phyloP scores from a whole-genome alignment of 2,797 vertebrate genomes.

The Tadarida brasiliensis region DNA sequence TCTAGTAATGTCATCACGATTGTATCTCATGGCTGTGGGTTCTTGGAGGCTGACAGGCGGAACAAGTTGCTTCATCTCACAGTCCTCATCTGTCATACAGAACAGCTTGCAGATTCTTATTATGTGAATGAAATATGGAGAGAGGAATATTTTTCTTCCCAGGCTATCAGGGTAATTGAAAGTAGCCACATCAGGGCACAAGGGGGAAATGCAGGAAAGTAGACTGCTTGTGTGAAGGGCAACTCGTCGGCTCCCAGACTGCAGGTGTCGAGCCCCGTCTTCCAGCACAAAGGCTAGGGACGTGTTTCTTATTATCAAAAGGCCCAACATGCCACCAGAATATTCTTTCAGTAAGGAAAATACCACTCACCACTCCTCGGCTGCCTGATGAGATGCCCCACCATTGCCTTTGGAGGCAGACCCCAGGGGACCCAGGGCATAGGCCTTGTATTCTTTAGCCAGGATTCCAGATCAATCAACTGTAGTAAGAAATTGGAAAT shows the following conservation, averaged over 20 bases:
- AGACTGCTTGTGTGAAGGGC: conserved; percentile 29
- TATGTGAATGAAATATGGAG: conserved; percentile 84
- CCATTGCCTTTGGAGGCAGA: not conserved
- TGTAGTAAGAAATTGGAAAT: conserved; percentile 59
- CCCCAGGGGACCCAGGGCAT: not conserved
- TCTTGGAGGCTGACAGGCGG: conserved; percentile 87
- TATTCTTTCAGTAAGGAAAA: not conserved
- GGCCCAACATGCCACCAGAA: not conserved
- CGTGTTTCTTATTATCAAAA: not conserved
- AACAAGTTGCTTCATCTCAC: conserved; percentile 86
- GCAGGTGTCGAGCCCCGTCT: not conserved
- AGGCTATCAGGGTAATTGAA: conserved; percentile 77
- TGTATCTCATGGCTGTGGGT: conserved; percentile 81
- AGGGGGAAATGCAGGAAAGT: conserved; percentile 38
- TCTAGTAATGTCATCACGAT: conserved; percentile 83
- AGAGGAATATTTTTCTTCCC: conserved; percentile 72
- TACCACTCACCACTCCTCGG: not conserved
- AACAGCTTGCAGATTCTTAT: conserved; percentile 86
- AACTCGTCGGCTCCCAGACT: not conserved
- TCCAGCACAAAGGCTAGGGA: not conserved
- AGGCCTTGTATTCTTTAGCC: conserved; percentile 28
- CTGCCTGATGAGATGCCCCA: conserved; percentile 55
- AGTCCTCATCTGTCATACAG: conserved; percentile 87
- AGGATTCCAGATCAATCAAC: conserved; percentile 74
- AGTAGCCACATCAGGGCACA: conserved; percentile 10